Base-by-base conservation (phyloP, 2,888 invertebrate genomes). In the Hydraecia micacea region DNA sequence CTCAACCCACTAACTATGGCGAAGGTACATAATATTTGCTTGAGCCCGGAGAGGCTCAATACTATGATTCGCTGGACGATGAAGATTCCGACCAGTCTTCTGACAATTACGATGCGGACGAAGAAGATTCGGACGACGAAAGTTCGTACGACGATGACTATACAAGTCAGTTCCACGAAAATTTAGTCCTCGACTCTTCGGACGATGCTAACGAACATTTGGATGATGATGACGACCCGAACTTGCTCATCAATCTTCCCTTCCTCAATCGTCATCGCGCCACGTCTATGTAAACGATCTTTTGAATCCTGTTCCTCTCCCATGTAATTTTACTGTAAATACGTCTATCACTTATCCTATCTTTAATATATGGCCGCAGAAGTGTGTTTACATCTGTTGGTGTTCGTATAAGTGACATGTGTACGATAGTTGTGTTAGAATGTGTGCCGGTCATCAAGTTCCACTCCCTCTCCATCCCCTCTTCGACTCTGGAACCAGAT, bases 1-100 rank as follows among this genome's bases (percentile, higher is more conserved):
- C 80, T 92, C 92, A 73, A 86, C 90, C 72, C 86, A 87, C 86
- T 92, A 93, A 93, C 0, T 6, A 15, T 4, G 76, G 60, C 18
- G 70, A 78, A 32, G 66, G 74, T 8, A 86, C 73, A 68, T 88
- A 88, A 66, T 79, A 71, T 78, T 78, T 39, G 79, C 84, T 86
- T 79, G 89, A 89, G 88, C 86, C 89, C 42, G 18, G n/a, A 62
- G 80, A 75, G 88, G 89, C 89, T 89, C 89, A 46, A 8, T 6
- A n/a, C 25, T 25, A 60, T n/a, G 87, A 75, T 65, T 71, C 36
- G 11, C 28, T n/a, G 6, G 77, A 84, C 32, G 76, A 67, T 18
- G 76, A 52, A 28, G 52, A 73, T 25, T 74, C 76, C 25, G 71
- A 74, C 39, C 76, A 58, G 4, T 78, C 80, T 60, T 28, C 18